Base-by-base conservation (phyloP, 2,797 vertebrate species). In the Megalops cyprinoides region DNA sequence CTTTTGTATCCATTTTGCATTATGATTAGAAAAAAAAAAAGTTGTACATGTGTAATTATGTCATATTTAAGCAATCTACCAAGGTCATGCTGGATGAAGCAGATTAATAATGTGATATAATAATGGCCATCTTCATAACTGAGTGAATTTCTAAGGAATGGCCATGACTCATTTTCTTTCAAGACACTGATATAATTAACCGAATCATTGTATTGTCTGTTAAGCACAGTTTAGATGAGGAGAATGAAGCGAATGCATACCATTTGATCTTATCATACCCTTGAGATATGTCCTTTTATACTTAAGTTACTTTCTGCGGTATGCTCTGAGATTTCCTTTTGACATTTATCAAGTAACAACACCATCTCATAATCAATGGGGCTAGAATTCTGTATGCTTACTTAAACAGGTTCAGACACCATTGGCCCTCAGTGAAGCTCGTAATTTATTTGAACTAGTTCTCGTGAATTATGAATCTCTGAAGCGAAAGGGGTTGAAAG, bases 261-360 rank as follows among this genome's bases (percentile, higher is more conserved):
- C n/a, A 39, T 25, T 78, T 78, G 4, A 39, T 79, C 60, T 53
- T 53, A 28, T n/a, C 44, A 7, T 56, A 60, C 20, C 46, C 58
- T 80, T 85, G 7, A 75, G n/a, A 28, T 1, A 12, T 80, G 74
- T 88, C 79, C 81, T n/a, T 51, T 3, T 53, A 44, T 83, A 82
- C 37, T 74, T 83, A 85, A 87, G 83, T 83, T 86, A 44, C 46
- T 49, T 55, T 69, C 23, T 48, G 23, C 34, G 39, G 48, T 71
- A 14, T 73, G 20, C 20, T 31, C 76, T 93, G 88, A 90, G 90
- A 87, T 85, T 83, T 46, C 75, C 80, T 77, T 82, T 87, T 82
- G 62, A 77, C 82, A 90, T 89, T 90, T 87, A 92, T 90, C 86
- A 89, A 87, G 74, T 89, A 85, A 88, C 85, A 82, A 84, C 28